A percentile compares a stretch with the other conserved stretches of the same genome.
These are phyloP conservation scores for Pithys albifrons DNA, from an alignment of 2,113 vertebrate species.

Conservation along the genomic window DNA sequence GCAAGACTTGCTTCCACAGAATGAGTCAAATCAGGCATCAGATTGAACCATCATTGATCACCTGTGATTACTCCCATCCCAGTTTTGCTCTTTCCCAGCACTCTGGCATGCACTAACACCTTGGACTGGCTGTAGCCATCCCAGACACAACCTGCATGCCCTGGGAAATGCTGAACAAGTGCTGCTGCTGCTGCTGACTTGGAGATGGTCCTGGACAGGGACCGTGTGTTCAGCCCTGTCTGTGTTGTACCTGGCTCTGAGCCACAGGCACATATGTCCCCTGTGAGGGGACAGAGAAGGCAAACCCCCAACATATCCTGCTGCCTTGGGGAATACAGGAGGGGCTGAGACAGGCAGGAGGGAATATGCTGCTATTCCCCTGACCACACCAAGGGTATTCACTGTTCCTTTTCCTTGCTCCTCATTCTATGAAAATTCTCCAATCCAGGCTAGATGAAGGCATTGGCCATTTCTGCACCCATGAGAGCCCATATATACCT, in stretches of 20 bases:
- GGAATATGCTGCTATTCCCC: neutral
- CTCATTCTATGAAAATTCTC: fast-evolving
- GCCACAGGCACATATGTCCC: neutral
- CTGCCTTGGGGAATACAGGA: neutral
- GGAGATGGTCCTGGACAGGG: neutral
- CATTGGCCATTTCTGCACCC: neutral
- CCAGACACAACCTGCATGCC: neutral
- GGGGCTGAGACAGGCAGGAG: neutral
- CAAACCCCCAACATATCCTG: neutral
- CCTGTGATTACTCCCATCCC: neutral
- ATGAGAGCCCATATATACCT: neutral
- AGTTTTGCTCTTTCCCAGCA: neutral
- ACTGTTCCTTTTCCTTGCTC: neutral
- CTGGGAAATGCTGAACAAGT: neutral
- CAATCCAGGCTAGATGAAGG: neutral
- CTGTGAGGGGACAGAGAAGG: neutral
- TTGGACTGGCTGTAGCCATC: neutral
- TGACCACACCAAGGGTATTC: neutral
- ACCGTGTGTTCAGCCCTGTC: neutral
- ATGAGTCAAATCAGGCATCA: fast-evolving
- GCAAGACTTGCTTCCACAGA: neutral
- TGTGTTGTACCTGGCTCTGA: neutral
- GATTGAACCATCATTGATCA: fast-evolving
- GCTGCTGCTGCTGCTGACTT: neutral
- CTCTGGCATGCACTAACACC: neutral